A percentile compares a stretch with the other conserved stretches of the same genome.
These are phyloP conservation scores for Thermophis baileyi DNA, from an alignment of 2,113 vertebrate genomes.

Conservation along the genomic window DNA sequence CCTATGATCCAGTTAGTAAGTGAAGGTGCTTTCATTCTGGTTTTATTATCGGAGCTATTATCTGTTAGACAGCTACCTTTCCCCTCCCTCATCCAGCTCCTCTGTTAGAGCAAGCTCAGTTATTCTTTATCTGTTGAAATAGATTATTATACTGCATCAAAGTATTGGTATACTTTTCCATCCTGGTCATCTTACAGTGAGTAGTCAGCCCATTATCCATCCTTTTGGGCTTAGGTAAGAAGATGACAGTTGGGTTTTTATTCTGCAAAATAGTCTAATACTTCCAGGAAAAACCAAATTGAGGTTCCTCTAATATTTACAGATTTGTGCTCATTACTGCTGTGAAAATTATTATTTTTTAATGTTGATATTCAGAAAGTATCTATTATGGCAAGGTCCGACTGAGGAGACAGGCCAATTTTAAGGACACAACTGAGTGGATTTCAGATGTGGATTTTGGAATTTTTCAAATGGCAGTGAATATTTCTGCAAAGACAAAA, in stretches of 20 bases:
- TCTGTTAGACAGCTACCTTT: conserved; percentile 38
- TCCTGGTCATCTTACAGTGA: not conserved
- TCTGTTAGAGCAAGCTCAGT: conserved; percentile 36
- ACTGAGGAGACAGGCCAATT: not conserved
- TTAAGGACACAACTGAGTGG: not conserved
- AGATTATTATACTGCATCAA: conserved; percentile 34
- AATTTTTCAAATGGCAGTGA: not conserved
- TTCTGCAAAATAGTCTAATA: conserved; percentile 17
- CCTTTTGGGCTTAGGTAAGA: conserved; percentile 11
- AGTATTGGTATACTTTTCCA: conserved; percentile 13
- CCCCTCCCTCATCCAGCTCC: not conserved
- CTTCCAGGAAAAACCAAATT: not conserved
- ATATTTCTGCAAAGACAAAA: not conserved
- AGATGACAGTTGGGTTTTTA: not conserved
- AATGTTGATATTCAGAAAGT: not conserved
- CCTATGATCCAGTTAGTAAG: conserved; percentile 61
- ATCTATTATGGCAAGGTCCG: not conserved
- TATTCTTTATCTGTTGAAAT: conserved; percentile 46
- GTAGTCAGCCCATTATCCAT: not conserved
- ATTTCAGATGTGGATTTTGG: not conserved
- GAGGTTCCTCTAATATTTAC: not conserved
- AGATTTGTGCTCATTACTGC: not conserved
- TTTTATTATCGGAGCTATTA: conserved; percentile 38
- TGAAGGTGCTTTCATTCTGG: conserved; percentile 38
- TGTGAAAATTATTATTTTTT: not conserved